These are phyloP conservation scores for Drosophila pallidifrons DNA, from an alignment of 1,140 invertebrate species.

Conservation along the genomic window DNA sequence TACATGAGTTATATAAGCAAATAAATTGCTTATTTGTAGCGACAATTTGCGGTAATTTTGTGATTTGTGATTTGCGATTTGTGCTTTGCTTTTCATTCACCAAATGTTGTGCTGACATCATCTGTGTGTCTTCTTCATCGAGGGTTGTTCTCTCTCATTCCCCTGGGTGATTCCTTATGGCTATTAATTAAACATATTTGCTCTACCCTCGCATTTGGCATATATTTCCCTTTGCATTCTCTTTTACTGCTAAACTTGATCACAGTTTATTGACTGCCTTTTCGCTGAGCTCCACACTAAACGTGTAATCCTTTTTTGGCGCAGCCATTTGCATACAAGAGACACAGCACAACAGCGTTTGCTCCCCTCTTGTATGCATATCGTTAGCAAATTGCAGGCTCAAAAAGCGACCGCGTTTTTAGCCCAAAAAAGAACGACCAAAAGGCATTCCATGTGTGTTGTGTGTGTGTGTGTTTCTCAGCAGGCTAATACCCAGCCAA, in stretches of 20 bases:
- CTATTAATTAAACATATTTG: slow-evolving; percentile 80
- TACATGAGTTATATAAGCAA: slow-evolving; percentile 68
- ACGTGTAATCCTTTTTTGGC: slow-evolving; percentile 50
- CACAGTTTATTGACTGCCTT: slow-evolving; percentile 66
- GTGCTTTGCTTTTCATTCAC: slow-evolving; percentile 25
- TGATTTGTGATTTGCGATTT: slow-evolving; percentile 80
- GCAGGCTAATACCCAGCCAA: slow-evolving; percentile 81
- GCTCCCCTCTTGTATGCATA: slow-evolving; percentile 72
- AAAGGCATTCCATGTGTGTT: slow-evolving; percentile 8
- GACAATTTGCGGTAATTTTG: slow-evolving; percentile 83
- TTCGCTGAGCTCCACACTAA: slow-evolving; percentile 26
- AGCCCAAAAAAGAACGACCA: slow-evolving; percentile 6
- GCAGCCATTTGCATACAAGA: slow-evolving; percentile 50
- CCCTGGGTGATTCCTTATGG: slow-evolving; percentile 35
- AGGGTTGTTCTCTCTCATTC: slow-evolving; percentile 39
- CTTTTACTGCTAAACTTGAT: slow-evolving; percentile 51
- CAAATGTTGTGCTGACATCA: slow-evolving; percentile 64
- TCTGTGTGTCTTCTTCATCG: slow-evolving; percentile 29
- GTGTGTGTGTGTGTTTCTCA: slow-evolving; percentile 25
- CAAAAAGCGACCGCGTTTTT: slow-evolving; percentile 39
- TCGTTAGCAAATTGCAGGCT: slow-evolving; percentile 83
- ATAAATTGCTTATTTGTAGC: slow-evolving; percentile 84
- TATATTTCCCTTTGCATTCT: neutral
- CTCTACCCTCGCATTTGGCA: neutral
- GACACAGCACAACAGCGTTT: neutral